Conservation (phyloP, 2,888 invertebrate genomes). For the Drosophila picticornis region DNA sequence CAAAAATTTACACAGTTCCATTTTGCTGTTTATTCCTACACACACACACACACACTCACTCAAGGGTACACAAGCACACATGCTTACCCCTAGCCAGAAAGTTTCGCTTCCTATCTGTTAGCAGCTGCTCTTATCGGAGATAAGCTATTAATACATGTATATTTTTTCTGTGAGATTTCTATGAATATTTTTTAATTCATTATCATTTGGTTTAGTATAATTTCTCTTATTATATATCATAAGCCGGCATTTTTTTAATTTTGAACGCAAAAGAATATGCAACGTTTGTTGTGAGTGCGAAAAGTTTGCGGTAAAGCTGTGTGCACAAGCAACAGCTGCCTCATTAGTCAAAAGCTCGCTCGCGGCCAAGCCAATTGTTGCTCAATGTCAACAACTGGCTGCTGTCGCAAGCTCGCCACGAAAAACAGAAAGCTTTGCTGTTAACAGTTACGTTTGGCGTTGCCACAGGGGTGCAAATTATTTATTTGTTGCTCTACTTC, state of each 20-base stretch:
- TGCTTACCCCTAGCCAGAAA: slow-evolving; percentile 39
- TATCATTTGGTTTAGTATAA: background rate
- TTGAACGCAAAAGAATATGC: slow-evolving; percentile 12
- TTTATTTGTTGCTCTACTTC: background rate
- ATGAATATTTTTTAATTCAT: background rate
- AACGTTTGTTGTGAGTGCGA: slow-evolving; percentile 13
- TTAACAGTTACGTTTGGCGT: slow-evolving; percentile 40
- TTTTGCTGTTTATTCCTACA: slow-evolving; percentile 37
- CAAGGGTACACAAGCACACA: background rate
- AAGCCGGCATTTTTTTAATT: slow-evolving; percentile 35
- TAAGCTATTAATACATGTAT: background rate
- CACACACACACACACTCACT: slow-evolving; percentile 21
- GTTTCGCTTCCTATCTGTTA: slow-evolving; percentile 40
- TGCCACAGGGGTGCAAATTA: slow-evolving; percentile 45
- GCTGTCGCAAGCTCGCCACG: background rate
- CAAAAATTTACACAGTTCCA: slow-evolving; percentile 65
- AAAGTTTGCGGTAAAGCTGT: slow-evolving; percentile 57
- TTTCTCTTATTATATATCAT: background rate
- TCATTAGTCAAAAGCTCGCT: slow-evolving; percentile 46
- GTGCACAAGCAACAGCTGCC: slow-evolving; percentile 64
- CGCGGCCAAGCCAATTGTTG: slow-evolving; percentile 36
- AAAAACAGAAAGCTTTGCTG: slow-evolving; percentile 32
- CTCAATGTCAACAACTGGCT: slow-evolving; percentile 38
- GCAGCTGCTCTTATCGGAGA: background rate
- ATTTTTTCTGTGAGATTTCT: background rate